Conservation (phyloP, 2,888 invertebrate species). For the Sussaba pulchella region DNA sequence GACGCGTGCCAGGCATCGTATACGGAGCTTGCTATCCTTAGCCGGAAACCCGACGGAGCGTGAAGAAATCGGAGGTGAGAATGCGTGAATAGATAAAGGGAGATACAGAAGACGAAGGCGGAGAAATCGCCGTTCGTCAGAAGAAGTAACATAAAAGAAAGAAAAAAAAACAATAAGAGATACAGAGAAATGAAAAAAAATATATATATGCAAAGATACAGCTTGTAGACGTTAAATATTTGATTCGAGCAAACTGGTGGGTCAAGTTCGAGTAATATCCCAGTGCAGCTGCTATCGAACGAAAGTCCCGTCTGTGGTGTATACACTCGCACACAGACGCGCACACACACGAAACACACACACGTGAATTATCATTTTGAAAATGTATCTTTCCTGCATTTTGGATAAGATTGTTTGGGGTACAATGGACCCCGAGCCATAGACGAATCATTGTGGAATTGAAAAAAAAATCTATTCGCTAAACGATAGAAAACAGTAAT, state of each 20-base stretch:
- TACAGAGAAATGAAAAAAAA: background rate
- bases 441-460: background rate
- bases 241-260: slow-evolving; percentile 35
- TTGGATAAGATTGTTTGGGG: background rate
- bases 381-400: background rate
- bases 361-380: background rate
- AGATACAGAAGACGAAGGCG: slow-evolving; percentile 21
- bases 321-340: background rate
- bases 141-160: background rate
- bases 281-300: slow-evolving; percentile 42
- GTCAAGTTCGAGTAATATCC: slow-evolving; percentile 41
- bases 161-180: background rate
- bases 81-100: slow-evolving; percentile 53
- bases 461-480: background rate
- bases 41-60: slow-evolving; percentile 49
- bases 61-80: slow-evolving; percentile 60
- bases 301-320: background rate
- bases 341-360: too few species aligned
- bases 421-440: background rate
- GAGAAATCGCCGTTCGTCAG: slow-evolving; percentile 31
- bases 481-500: background rate
- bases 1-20: slow-evolving; percentile 56
- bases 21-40: slow-evolving; percentile 24
- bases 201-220: slow-evolving; percentile 4
- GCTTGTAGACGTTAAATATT: slow-evolving; percentile 40